A percentile compares a stretch with the other conserved stretches of the same genome.
phyloP scores from a whole-genome alignment of 2,797 vertebrate genomes.

The Parauchenoglanis ngamensis region DNA sequence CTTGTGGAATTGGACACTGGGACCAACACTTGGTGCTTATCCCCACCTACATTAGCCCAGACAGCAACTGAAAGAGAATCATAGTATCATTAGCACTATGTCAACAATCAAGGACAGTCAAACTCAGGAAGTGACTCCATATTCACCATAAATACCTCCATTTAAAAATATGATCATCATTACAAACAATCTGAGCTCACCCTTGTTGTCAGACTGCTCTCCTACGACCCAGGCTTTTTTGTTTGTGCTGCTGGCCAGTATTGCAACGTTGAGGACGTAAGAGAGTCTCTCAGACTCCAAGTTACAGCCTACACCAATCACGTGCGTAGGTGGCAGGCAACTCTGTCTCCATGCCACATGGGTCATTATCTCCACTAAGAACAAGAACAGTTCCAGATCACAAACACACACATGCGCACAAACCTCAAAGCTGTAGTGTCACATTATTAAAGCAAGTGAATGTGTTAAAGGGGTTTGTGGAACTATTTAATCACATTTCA shows the following conservation, averaged over 20 bases:
- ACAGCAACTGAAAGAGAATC: constrained; percentile 77
- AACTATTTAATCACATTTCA: not conserved
- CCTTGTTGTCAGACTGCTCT: constrained; percentile 90
- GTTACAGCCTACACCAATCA: constrained; percentile 93
- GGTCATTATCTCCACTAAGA: constrained; percentile 92
- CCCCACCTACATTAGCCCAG: constrained; percentile 73
- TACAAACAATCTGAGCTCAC: constrained; percentile 65
- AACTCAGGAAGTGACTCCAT: not conserved
- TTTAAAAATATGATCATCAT: not conserved
- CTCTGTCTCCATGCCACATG: constrained; percentile 94
- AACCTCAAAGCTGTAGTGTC: not conserved
- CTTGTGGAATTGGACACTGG: constrained; percentile 72
- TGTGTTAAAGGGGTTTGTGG: not conserved
- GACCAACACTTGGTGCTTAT: constrained; percentile 61
- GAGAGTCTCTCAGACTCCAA: constrained; percentile 88
- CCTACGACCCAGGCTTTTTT: constrained; percentile 88
- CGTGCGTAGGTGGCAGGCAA: constrained; percentile 79
- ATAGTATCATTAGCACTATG: not conserved
- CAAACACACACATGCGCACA: not conserved
- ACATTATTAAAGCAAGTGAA: not conserved
- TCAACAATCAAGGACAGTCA: not conserved
- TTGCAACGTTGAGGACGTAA: constrained; percentile 77
- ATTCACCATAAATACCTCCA: not conserved
- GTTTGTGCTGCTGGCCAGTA: constrained; percentile 74
- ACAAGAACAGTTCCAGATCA: not conserved